Evolutionary conservation across 2,888 invertebrate genomes (phyloP), one percentile per base, ranked within the genome.

Genomic region (Eupsilia transversa): DNA sequence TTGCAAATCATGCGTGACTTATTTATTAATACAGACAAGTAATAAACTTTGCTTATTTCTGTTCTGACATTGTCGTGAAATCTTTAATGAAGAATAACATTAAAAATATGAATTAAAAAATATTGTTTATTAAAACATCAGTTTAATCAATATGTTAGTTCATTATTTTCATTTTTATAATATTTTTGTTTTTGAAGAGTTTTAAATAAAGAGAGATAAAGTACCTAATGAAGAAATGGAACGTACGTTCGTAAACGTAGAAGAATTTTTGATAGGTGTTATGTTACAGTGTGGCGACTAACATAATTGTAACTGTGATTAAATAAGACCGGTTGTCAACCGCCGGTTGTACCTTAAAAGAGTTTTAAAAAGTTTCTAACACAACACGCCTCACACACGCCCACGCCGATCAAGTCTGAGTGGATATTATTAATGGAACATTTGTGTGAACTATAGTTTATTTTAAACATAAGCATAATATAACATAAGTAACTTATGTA

Each of bases 341-440:
- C n/a, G 27, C 35, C n/a, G 20, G 5, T 46, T 33, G 41, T 74
- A n/a, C n/a, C n/a, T n/a, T 52, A 43, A 54, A 41, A 41, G 2
- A 49, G 23, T 49, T 17, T 30, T 54, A 9, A 54, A 65, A 33
- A 10, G 23, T 46, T 61, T 57, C 9, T 67, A 17, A 30, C n/a
- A 41, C 12, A 38, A 57, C 5, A 27, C 30, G n/a, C 57, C 52
- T 72, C 4, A 7, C 41, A 33, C 23, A 7, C n/a, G n/a, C n/a
- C n/a, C 6, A 63, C n/a, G n/a, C n/a, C n/a, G 49, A 57, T 80
- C 57, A n/a, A 35, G n/a, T 73, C n/a, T 38, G 20, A 10, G 30
- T 43, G 27, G 10, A 27, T 46, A 27, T 46, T 35, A 41, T 43
- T 46, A 10, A 66, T 38, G 3, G 2, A 41, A 9, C 14, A 30